phyloP scores from a whole-genome alignment of 2,888 invertebrate genomes.

The Amphipoea lucens region DNA sequence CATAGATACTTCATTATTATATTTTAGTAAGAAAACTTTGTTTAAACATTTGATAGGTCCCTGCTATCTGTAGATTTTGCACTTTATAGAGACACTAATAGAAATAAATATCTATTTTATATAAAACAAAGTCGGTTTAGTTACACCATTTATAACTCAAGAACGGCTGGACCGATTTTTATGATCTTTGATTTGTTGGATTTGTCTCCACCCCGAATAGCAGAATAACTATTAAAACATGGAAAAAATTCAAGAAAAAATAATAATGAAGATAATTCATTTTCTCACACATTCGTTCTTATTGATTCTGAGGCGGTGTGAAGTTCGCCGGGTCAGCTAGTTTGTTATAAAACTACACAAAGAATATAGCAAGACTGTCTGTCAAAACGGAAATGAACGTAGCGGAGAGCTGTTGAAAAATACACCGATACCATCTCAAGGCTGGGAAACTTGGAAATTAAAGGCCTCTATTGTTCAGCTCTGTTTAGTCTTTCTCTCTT shows the following conservation, averaged over 20 bases:
- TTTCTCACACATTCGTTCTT: background rate
- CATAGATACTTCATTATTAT: background rate
- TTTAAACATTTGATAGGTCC: background rate
- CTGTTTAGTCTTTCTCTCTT: constrained; percentile 31
- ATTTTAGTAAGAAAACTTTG: background rate
- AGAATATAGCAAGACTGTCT: constrained; percentile 48
- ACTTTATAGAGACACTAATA: background rate
- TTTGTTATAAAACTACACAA: constrained; percentile 39
- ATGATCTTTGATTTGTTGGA: no score
- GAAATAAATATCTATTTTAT: constrained; percentile 16
- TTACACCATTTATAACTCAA: no score
- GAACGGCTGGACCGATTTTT: no score
- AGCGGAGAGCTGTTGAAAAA: constrained; percentile 57
- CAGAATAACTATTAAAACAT: no score
- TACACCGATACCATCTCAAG: constrained; percentile 55
- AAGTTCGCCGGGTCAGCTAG: no score
- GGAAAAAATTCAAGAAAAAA: no score
- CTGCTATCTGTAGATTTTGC: background rate
- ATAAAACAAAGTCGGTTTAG: no score
- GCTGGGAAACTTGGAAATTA: constrained; percentile 55
- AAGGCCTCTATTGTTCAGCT: constrained; percentile 55
- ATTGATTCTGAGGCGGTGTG: no score
- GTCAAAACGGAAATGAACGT: constrained; percentile 65
- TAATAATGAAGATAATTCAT: no score
- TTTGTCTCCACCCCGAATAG: no score